Evolutionary conservation across 2,888 invertebrate species (phyloP), one percentile per base, ranked within the genome.

Genomic region (Priocnemis perturbator): DNA sequence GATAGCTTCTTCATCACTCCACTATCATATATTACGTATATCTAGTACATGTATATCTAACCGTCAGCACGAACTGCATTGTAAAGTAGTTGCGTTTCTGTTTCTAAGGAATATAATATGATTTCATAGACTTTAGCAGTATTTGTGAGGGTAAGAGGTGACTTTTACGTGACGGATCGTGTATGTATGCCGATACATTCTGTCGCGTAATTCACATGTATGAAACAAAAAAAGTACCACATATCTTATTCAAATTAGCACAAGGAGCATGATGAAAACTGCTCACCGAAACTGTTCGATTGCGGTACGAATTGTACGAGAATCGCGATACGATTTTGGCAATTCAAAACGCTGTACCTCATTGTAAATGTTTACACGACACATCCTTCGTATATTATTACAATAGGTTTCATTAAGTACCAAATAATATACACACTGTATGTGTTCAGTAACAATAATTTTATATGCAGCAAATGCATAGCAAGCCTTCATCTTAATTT

Each of bases 391-490:
- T 73, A 52, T 50, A 48, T 23, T 58, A 57, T 17, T 26, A 26
- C 52, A 17, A 58, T 57, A 64, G 52, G 50, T 66, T 62, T 70
- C 60, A 53, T 59, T 70, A 68, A 74, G 65, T 71, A 78, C 78
- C 75, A 73, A 81, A 74, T 71, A 76, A 64, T 67, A 44, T 67
- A 68, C 60, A 66, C 50, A 74, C 73, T 74, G 26, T 67, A 69
- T 76, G 76, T 79, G 76, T 77, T 79, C 76, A 72, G 58, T 74
- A 71, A 70, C 63, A 74, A 71, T 69, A 74, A 73, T 67, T 79
- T 78, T 74, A 71, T 37, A 69, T 59, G 44, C 55, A 64, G 44
- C 44, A n/a, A 23, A 23, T 50, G 37, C 59, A 52, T 11, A 64
- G 37, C n/a, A 50, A 50, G 15, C 30, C 21, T 55, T 55, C 23